Evolutionary conservation across 2,888 invertebrate species (phyloP).

Genomic region (Pachliopta kotzebuea): DNA sequence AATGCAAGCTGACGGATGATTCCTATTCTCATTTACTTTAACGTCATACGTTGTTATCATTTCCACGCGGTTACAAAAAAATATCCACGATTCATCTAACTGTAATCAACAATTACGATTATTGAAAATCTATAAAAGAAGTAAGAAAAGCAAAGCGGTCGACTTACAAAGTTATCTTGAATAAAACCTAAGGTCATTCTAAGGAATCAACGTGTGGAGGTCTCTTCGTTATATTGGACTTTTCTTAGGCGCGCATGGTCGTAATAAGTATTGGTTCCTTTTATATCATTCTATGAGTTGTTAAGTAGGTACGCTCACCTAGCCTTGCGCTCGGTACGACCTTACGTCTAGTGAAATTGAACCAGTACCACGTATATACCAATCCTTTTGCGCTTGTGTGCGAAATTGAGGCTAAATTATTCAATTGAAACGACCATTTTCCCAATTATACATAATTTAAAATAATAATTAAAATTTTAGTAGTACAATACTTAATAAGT

Average conservation of each 20-base stretch:
- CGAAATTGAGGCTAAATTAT: constrained; percentile 46
- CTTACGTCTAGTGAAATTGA: constrained; percentile 76
- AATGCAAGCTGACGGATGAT: constrained; percentile 3
- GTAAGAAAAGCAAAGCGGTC: constrained; percentile 8
- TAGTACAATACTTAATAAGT: background rate
- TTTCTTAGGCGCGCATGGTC: constrained; percentile 2
- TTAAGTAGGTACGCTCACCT: constrained; percentile 53
- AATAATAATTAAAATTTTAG: background rate
- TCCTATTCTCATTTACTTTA: constrained; percentile 1
- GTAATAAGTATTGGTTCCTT: constrained; percentile 23
- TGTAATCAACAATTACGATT: background rate
- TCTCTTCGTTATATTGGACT: constrained; percentile 18
- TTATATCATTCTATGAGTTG: constrained; percentile 30
- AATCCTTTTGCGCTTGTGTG: constrained; percentile 44
- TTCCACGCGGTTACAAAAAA: background rate
- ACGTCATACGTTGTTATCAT: background rate
- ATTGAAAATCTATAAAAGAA: background rate
- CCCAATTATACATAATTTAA: constrained; percentile 1
- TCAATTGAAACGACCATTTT: constrained; percentile 40
- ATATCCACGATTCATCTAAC: background rate
- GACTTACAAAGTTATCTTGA: constrained; percentile 16
- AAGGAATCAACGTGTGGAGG: constrained; percentile 19
- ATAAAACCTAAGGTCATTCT: constrained; percentile 23
- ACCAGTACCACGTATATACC: constrained; percentile 54
- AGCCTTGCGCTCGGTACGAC: constrained; percentile 69